Base-by-base conservation (phyloP, 2,113 vertebrate species). In the Pimephales promelas region DNA sequence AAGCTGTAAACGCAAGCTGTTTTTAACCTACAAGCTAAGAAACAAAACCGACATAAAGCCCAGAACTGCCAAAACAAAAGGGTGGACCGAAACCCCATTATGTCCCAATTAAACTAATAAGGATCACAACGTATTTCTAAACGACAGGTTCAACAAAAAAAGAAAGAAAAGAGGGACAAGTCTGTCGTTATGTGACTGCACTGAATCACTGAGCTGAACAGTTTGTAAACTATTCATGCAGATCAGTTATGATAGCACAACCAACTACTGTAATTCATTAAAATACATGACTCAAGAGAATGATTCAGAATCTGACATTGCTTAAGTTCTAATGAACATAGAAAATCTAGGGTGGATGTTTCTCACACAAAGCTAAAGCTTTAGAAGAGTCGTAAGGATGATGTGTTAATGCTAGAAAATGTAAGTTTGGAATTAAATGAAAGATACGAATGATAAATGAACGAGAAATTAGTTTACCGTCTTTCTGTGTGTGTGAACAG, bases 1-100 rank as follows among this genome's bases (percentile, higher is more conserved):
- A 47, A 68, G 62, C 49, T 76, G 34, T 74, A 57, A 82, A 24
- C 49, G 74, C 47, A 77, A 61, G 24, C 59, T 22, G 64, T 64
- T 77, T 71, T 59, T 18, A 70, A 20, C 59, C 26, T 79, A 20
- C 26, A 64, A 79, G 77, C 77, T 43, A 66, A 79, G 59, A 79
- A 79, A 31, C 59, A 31, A 64, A 26, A 59, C 40, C 40, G 49
- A 43, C 77, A 74, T 13, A 43, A 34, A 78, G 52, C n/a, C 16
- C 36, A 79, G 36, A 79, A 18, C 56, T 64, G 77, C 77, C 77
- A 74, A 66, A 66, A 79, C 18, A 49, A 26, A 47, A 79, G 77
- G 43, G 40, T 64, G 26, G 26, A 59, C 43, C 1, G 34, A 43
- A 79, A 47, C 59, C 36, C 18, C 20, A 64, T 47, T 49, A 64